phyloP scores from a whole-genome alignment of 2,113 vertebrate genomes.

The Mus musculus region DNA sequence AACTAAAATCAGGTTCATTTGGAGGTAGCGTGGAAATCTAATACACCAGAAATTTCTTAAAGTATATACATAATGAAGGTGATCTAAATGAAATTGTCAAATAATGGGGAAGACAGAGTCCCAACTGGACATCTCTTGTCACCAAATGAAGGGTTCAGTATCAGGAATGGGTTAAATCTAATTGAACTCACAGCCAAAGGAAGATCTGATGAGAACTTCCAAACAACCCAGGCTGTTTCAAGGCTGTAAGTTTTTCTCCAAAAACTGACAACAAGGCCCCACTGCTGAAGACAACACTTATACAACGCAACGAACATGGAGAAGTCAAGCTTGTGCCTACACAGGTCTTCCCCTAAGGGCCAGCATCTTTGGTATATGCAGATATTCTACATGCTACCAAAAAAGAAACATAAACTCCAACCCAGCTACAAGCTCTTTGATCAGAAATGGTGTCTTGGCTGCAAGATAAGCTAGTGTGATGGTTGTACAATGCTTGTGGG shows the following conservation, averaged over 20 bases:
- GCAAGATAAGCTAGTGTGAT: neutral
- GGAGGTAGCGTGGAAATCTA: neutral
- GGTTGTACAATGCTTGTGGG: neutral
- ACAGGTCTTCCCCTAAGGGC: neutral
- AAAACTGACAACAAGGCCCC: neutral
- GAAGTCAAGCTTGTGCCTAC: neutral
- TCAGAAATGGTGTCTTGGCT: neutral
- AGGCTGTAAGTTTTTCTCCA: neutral
- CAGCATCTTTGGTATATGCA: neutral
- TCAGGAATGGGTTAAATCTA: neutral
- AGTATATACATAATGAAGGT: neutral
- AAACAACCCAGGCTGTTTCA: neutral
- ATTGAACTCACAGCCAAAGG: neutral
- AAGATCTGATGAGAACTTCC: neutral
- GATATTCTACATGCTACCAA: neutral
- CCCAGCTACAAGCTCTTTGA: neutral
- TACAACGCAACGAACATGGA: neutral
- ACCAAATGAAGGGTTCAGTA: neutral
- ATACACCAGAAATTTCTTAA: neutral
- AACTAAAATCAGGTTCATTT: neutral
- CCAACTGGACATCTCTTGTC: neutral
- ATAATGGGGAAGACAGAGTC: neutral
- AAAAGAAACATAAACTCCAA: neutral
- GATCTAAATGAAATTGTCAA: neutral
- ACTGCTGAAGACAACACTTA: neutral